These are phyloP conservation scores for Pangasius mekongensis DNA, from an alignment of 2,797 vertebrate species.

Conservation along the genomic window DNA sequence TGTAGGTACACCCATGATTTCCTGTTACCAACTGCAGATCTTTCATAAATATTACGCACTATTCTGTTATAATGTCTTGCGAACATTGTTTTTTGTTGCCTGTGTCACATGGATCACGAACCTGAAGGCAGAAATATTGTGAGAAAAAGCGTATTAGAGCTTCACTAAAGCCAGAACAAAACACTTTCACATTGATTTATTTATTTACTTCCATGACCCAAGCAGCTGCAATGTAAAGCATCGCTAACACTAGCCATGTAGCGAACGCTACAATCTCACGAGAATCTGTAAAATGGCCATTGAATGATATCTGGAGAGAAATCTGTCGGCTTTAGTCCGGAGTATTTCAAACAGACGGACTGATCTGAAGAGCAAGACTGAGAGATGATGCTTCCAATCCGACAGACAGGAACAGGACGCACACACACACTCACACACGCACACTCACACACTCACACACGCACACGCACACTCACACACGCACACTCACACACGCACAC, in stretches of 20 bases:
- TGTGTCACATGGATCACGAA: neutral
- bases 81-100: neutral
- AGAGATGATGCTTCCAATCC: neutral
- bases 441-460: neutral
- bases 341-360: neutral
- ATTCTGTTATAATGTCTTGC: neutral
- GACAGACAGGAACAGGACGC: neutral
- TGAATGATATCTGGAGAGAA: neutral
- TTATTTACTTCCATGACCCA: neutral
- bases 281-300: neutral
- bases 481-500: neutral
- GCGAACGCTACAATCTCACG: neutral
- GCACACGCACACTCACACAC: neutral
- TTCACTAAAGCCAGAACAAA: neutral
- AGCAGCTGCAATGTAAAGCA: neutral
- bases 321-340: neutral
- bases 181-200: neutral
- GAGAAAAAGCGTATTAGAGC: neutral
- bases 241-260: neutral
- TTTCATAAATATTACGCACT: neutral
- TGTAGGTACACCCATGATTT: neutral
- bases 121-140: neutral
- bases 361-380: neutral
- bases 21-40: neutral
- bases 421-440: neutral